phyloP scores from a whole-genome alignment of 1,140 invertebrate species.

The Musca vetustissima region DNA sequence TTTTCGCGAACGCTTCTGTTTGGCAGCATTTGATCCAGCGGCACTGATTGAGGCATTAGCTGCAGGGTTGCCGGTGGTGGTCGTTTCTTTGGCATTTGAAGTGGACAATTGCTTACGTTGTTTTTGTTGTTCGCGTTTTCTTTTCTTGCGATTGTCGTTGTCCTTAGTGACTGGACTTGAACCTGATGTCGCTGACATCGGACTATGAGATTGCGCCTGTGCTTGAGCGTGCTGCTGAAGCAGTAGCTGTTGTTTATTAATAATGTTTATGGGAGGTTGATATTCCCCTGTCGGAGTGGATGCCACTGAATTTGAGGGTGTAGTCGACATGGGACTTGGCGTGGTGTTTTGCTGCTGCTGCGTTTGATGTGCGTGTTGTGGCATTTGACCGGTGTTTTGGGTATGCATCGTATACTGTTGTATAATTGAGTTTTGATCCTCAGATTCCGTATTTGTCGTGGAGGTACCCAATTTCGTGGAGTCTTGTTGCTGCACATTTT shows the following conservation, averaged over 20 bases:
- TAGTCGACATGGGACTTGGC: background rate
- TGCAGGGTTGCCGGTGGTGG: background rate
- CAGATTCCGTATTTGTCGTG: background rate
- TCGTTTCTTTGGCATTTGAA: constrained; percentile 12
- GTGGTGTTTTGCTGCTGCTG: background rate
- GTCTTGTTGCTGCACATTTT: no score
- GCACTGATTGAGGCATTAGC: background rate
- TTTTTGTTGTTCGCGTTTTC: constrained; percentile 80
- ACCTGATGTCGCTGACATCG: constrained; percentile 35
- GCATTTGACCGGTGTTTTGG: background rate
- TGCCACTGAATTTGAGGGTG: background rate
- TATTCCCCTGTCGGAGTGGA: background rate
- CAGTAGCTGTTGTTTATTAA: background rate
- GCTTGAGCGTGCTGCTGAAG: background rate
- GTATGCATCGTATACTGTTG: constrained; percentile 5
- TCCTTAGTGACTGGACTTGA: constrained; percentile 39
- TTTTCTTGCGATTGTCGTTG: constrained; percentile 58
- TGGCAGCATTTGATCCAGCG: constrained; percentile 31
- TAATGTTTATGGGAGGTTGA: background rate
- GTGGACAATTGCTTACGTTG: constrained; percentile 61
- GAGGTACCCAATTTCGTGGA: no score
- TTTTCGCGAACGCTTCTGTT: constrained; percentile 74
- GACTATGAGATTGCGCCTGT: constrained; percentile 16
- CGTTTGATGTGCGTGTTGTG: background rate
- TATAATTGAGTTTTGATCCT: background rate